Evolutionary conservation across 2,888 invertebrate species (phyloP).

Genomic region (Heteromurus nitidus): DNA sequence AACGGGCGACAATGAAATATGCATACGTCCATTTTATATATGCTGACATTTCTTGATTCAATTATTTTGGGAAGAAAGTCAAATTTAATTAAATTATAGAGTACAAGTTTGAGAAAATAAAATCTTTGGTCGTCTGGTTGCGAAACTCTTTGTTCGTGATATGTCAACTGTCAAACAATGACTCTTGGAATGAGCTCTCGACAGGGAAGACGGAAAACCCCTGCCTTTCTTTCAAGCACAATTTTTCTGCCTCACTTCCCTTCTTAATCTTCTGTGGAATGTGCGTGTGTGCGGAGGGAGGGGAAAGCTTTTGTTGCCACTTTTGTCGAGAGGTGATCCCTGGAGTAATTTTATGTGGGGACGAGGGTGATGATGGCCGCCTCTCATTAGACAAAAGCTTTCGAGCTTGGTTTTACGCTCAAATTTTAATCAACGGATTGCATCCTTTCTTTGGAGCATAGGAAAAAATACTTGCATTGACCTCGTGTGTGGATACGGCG

Average conservation of each 20-base stretch:
- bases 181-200: background rate
- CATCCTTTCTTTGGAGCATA: too few species aligned
- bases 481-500: too few species aligned
- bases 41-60: slow-evolving; percentile 50
- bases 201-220: background rate
- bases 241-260: background rate
- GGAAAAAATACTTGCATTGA: too few species aligned
- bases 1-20: too few species aligned
- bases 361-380: background rate
- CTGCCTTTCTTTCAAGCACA: background rate
- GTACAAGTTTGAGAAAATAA: slow-evolving; percentile 1
- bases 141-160: background rate
- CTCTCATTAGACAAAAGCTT: too few species aligned
- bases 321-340: background rate
- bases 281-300: background rate
- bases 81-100: slow-evolving; percentile 58
- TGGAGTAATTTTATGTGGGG: too few species aligned
- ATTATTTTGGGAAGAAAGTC: slow-evolving; percentile 45
- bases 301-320: background rate
- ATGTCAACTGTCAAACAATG: slow-evolving; percentile 44
- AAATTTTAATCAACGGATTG: too few species aligned
- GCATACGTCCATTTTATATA: too few species aligned
- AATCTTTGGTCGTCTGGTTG: background rate
- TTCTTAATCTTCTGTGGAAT: slow-evolving; percentile 14
- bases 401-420: too few species aligned